Evolutionary conservation across 37 sponge, comb jelly and placozoan species (phyloP), one percentile per base, ranked within the genome.

Genomic region (Chondrosia reniformis): DNA sequence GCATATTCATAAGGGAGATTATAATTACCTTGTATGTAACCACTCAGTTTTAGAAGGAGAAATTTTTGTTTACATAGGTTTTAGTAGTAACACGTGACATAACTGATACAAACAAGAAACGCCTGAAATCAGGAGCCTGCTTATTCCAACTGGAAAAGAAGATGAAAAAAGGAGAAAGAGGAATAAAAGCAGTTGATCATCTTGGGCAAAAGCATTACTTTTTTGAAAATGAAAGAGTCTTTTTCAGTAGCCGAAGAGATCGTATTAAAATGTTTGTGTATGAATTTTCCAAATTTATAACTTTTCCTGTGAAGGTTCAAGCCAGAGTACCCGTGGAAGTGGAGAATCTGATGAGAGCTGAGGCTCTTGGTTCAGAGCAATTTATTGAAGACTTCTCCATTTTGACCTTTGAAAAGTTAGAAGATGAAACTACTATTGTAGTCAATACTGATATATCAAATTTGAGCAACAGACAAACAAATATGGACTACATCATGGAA

Each of bases 231-330:
- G 72, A 69, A 25, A 1, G 72, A 40, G 72, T 69, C 15, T 69
- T 69, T 44, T 69, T 69, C 72, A n/a, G 24, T 24, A 69, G 72
- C 42, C n/a, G 42, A 39, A 36, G 72, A 40, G n/a, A 40, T 2
- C 37, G 42, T 13, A 0, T 69, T 69, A 41, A 39, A 40, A 69
- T 69, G 72, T 69, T 69, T 69, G 72, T 69, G n/a, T 69, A 69
- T 7, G 72, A 69, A 34, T 69, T 69, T 40, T 21, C 24, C 21
- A 1, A 6, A 2, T 69, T 69, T 40, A 2, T 69, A 2, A 36
- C 4, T 21, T 69, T 69, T 40, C 72, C 72, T 17, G 43, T 69
- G n/a, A 37, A 17, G 31, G 72, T 69, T 19, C 72, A 69, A 7
- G 72, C 72, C 25, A 39, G 12, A 24, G 72, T 69, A 44, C 72